Conservation (phyloP, 2,797 vertebrate species). For the Hippocampus kuda region DNA sequence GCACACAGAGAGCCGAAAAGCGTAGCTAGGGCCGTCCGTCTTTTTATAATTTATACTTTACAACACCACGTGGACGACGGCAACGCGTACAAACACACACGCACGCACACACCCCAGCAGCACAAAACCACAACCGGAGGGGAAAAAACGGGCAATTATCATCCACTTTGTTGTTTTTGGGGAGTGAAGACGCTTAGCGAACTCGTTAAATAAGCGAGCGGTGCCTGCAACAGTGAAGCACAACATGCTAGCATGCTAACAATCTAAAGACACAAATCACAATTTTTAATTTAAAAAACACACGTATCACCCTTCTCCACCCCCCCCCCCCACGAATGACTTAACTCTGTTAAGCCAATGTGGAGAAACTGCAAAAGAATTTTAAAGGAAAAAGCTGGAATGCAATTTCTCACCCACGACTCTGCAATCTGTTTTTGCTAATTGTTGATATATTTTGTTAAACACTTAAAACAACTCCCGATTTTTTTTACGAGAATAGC, state of each 20-base stretch:
- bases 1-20: constrained; percentile 12
- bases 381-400: not conserved
- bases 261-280: too few relatives aligned
- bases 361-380: not conserved
- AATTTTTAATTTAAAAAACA: too few relatives aligned
- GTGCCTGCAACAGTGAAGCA: not conserved
- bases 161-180: constrained; percentile 14
- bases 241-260: not conserved
- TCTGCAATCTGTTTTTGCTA: not conserved
- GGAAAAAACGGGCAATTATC: not conserved
- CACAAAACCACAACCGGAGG: constrained; percentile 18
- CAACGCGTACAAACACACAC: constrained; percentile 41
- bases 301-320: too few relatives aligned
- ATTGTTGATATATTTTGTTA: too few relatives aligned
- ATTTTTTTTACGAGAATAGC: too few relatives aligned
- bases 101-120: constrained; percentile 31
- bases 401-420: not conserved
- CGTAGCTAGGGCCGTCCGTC: constrained; percentile 10
- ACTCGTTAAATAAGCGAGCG: not conserved
- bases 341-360: not conserved
- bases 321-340: not conserved
- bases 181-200: not conserved
- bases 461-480: too few relatives aligned
- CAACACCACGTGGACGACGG: constrained; percentile 57
- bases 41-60: constrained; percentile 55